These are phyloP conservation scores for Margaritifera margaritifera DNA, from an alignment of 2,888 invertebrate genomes.

Conservation along the genomic window DNA sequence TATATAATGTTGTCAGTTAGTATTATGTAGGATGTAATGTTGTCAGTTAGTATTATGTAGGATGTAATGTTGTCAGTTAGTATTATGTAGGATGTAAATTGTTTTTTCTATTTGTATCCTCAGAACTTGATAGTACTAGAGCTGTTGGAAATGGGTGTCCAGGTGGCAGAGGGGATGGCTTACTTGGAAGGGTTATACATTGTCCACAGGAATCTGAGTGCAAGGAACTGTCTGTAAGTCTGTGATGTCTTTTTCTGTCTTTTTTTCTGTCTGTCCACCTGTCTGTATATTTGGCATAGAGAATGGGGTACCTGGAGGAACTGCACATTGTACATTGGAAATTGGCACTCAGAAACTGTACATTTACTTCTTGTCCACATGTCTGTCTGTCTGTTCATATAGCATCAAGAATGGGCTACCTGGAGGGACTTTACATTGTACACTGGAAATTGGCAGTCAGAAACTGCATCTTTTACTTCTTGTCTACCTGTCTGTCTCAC, in stretches of 20 bases:
- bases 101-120: conserved; percentile 14
- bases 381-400: no score
- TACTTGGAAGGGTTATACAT: conserved; percentile 63
- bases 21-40: neutral
- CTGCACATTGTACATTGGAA: no score
- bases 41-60: neutral
- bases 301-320: no score
- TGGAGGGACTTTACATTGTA: no score
- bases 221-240: conserved; percentile 76
- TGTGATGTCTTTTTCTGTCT: neutral
- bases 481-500: no score
- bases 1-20: neutral
- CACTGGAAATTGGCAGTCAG: no score
- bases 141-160: conserved; percentile 63
- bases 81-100: neutral
- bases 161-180: conserved; percentile 66
- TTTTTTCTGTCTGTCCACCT: no score
- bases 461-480: no score
- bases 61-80: neutral
- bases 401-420: no score
- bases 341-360: no score
- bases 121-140: conserved; percentile 66
- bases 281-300: no score
- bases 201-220: conserved; percentile 70
- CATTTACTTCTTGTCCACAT: no score